A percentile compares a stretch with the other conserved stretches of the same genome.
Conservation (phyloP, 30 jellyfish, hydroid and myxozoan genomes). For the Pelagia noctiluca region DNA sequence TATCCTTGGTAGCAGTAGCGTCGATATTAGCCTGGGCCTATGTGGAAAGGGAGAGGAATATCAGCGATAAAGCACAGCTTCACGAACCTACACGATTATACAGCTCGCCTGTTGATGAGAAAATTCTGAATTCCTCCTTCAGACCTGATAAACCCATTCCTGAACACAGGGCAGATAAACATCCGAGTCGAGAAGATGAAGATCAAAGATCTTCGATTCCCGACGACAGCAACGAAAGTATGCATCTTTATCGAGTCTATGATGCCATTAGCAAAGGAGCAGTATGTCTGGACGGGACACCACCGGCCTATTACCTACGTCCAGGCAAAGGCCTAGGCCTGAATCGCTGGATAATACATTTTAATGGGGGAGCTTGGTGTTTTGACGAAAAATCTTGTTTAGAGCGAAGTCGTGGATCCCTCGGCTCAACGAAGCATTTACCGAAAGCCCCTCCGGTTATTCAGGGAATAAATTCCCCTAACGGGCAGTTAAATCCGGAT, state of each 20-base stretch:
- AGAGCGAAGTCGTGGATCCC: slow-evolving; percentile 96
- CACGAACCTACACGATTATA: slow-evolving; percentile 68
- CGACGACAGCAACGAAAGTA: slow-evolving; percentile 45
- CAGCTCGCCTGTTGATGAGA: slow-evolving; percentile 60
- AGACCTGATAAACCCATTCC: no score
- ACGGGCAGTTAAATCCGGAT: slow-evolving; percentile 93
- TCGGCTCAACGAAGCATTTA: slow-evolving; percentile 93
- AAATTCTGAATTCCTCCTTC: no score
- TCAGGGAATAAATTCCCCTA: slow-evolving; percentile 97
- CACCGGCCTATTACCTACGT: slow-evolving; percentile 98
- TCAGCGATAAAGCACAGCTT: slow-evolving; percentile 27
- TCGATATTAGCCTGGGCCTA: slow-evolving; percentile 77
- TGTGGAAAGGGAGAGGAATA: slow-evolving; percentile 32
- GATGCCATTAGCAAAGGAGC: slow-evolving; percentile 92
- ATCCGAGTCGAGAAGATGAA: neutral
- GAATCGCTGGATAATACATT: slow-evolving; percentile 93
- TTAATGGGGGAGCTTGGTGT: slow-evolving; percentile 99
- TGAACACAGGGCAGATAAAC: no score
- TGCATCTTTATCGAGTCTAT: slow-evolving; percentile 84
- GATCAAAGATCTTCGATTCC: slow-evolving; percentile 68
- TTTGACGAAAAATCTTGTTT: slow-evolving; percentile 93
- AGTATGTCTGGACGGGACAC: slow-evolving; percentile 98
- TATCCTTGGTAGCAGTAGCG: slow-evolving; percentile 55
- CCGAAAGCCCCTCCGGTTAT: slow-evolving; percentile 99
- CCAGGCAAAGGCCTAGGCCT: slow-evolving; percentile 92